A percentile compares a stretch with the other conserved stretches of the same genome.
Evolutionary conservation across 2,113 vertebrate species (phyloP).

Genomic region (Pomatostomus ruficeps): DNA sequence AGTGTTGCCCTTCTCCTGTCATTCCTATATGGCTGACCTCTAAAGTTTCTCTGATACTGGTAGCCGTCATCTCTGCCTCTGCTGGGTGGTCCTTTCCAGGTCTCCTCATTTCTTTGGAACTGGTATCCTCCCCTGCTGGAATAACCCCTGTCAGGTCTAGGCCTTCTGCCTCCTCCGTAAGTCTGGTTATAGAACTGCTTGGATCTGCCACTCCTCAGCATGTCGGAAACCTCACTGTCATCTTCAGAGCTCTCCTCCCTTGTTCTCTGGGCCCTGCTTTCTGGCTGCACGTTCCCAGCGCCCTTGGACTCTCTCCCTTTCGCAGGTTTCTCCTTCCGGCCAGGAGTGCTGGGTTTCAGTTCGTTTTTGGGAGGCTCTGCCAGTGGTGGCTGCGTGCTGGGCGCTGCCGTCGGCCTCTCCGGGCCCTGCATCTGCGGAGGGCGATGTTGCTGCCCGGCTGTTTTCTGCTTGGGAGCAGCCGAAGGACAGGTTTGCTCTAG

Average conservation of each 20-base stretch:
- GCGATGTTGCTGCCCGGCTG: background rate
- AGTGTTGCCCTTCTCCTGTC: conserved; percentile 69
- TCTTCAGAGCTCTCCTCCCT: conserved; percentile 79
- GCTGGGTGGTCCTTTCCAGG: conserved; percentile 71
- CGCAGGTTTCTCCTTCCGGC: conserved; percentile 62
- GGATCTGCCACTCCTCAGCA: conserved; percentile 73
- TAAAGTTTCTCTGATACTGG: conserved; percentile 64
- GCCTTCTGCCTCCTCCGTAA: conserved; percentile 67
- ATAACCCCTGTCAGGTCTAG: conserved; percentile 70
- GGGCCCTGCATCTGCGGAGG: background rate
- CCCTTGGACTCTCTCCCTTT: conserved; percentile 54
- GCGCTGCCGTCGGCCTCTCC: background rate
- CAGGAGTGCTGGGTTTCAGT: background rate
- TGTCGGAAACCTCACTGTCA: conserved; percentile 72
- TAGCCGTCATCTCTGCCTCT: conserved; percentile 71
- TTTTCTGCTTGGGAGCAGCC: background rate
- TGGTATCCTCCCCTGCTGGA: conserved; percentile 72
- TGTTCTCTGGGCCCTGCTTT: conserved; percentile 58
- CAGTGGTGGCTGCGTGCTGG: background rate
- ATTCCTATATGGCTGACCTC: conserved; percentile 69
- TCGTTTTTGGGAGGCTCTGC: conserved; percentile 31
- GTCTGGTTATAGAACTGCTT: conserved; percentile 80
- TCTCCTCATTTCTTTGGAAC: conserved; percentile 67
- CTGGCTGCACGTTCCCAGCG: background rate
- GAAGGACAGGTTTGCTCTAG: background rate